Evolutionary conservation across 2,797 vertebrate genomes (phyloP).

Genomic region (Fratercula arctica): DNA sequence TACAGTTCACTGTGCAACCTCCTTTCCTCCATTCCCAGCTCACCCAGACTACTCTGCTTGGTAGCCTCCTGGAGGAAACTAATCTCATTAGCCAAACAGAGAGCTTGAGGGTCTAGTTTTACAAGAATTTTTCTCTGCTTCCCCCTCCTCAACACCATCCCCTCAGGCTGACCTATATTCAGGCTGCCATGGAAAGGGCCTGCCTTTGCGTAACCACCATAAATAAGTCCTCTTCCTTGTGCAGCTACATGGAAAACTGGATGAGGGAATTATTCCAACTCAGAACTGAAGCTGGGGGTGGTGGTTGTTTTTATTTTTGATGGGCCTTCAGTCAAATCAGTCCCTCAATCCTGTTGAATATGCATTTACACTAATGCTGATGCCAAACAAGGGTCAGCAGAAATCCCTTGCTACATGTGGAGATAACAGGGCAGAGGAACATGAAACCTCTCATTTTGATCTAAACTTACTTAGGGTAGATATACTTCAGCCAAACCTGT

Average conservation of each 20-base stretch:
- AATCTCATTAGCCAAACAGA: not conserved
- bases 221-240: not conserved
- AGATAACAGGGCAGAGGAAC: not conserved
- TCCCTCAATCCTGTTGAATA: not conserved
- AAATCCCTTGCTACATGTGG: not conserved
- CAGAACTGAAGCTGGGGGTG: not conserved
- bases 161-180: not conserved
- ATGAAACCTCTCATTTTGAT: not conserved
- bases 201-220: not conserved
- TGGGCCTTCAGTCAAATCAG: not conserved
- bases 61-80: not conserved
- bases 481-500: not conserved
- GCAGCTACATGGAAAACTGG: not conserved
- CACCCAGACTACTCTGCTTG: not conserved
- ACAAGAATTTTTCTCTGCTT: slow-evolving; percentile 1
- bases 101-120: slow-evolving; percentile 28
- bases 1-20: not conserved
- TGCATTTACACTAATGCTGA: not conserved
- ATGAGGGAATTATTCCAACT: not conserved
- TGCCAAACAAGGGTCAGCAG: not conserved
- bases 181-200: not conserved
- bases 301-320: not conserved
- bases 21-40: not conserved
- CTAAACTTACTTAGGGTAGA: not conserved
- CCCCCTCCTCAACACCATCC: not conserved